Base-by-base conservation (phyloP, 2,888 invertebrate genomes). In the Phalera bucephala region DNA sequence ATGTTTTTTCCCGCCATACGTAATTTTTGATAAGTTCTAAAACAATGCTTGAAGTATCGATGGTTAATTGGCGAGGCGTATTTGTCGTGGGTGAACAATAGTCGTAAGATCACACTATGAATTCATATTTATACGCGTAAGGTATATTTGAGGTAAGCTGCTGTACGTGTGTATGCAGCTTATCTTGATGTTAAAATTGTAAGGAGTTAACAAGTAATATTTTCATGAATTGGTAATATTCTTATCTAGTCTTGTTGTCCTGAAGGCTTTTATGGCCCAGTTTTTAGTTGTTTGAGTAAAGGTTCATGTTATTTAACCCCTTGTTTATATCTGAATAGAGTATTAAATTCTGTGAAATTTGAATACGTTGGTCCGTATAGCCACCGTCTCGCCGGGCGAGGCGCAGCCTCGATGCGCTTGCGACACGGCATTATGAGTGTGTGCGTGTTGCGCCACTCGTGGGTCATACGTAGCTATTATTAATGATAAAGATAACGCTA, bases 391-490 rank as follows among this genome's bases (percentile, higher is more conserved):
- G 36, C 36, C 48, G 47, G n/a, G n/a, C n/a, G n/a, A n/a, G n/a
- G 47, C 54, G 33, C 35, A 44, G 62, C 53, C 48, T 50, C 45
- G 44, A 34, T 46, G 49, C 41, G 54, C 44, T 75, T 76, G 61
- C 73, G 67, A 56, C 72, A 72, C 41, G 47, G 42, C 30, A 12
- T 27, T 55, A 52, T 56, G 41, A 35, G 39, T 37, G 11, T n/a
- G n/a, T n/a, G n/a, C n/a, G n/a, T 20, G 47, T 78, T 78, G 68
- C 76, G 66, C 57, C 74, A 75, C 41, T 50, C 45, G 37, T 49
- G 53, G 60, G 45, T 54, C 60, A 56, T 59, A 58, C 45, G 42
- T 47, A 50, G 42, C 40, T 37, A 56, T 62, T 64, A 63, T 64
- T 64, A 61, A 56, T 57, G 49, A 66, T 67, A 68, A 61, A 67